phyloP scores from a whole-genome alignment of 2,113 vertebrate genomes.

The Leptobrachium ailaonicum region DNA sequence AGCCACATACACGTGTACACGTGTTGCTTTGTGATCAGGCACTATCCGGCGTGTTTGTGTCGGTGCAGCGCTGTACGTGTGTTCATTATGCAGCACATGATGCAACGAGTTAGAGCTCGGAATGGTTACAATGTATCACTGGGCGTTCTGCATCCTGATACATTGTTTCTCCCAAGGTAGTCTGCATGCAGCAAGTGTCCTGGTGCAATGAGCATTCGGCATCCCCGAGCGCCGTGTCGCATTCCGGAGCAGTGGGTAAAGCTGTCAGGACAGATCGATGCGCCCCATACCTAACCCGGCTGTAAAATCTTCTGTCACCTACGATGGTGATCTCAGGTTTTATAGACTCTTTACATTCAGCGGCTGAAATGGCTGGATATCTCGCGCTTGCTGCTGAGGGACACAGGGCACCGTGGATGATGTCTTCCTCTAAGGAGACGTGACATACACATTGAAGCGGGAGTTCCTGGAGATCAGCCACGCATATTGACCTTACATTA shows the following conservation, averaged over 20 bases:
- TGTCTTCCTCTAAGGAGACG: background rate
- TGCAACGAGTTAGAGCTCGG: too few species aligned
- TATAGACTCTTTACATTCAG: conserved; percentile 39
- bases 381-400: conserved; percentile 26
- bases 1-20: too few species aligned
- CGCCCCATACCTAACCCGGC: conserved; percentile 37
- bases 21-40: too few species aligned
- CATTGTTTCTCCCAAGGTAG: background rate
- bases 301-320: conserved; percentile 44
- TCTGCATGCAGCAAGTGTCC: background rate
- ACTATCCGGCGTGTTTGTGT: too few species aligned
- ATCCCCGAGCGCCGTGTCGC: background rate
- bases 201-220: background rate
- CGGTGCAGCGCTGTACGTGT: too few species aligned
- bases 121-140: too few species aligned
- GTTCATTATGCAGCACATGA: too few species aligned
- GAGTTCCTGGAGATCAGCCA: background rate
- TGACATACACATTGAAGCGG: conserved; percentile 19
- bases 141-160: too few species aligned
- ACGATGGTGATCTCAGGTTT: conserved; percentile 40
- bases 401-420: conserved; percentile 23
- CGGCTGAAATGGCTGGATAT: conserved; percentile 26
- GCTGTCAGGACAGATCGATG: conserved; percentile 39
- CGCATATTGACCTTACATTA: background rate
- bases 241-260: conserved; percentile 34